Conservation (phyloP, 2,113 vertebrate species). For the Chiloscyllium plagiosum region DNA sequence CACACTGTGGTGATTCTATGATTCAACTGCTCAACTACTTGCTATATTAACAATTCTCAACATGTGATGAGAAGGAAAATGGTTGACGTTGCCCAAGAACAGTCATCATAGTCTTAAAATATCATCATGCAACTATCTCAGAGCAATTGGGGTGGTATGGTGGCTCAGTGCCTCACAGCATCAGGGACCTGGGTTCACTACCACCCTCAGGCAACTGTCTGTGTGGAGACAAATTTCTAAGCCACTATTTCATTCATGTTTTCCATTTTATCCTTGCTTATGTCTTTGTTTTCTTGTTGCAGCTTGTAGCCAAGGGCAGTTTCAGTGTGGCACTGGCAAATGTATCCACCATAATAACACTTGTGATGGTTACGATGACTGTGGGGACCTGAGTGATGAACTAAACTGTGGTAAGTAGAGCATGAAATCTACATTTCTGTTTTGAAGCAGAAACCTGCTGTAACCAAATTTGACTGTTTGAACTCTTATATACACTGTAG, state of each 20-base stretch:
- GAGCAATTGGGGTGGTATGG: not conserved
- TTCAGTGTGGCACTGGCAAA: constrained; percentile 76
- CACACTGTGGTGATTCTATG: too few species aligned
- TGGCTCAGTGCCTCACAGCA: not conserved
- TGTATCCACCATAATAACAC: constrained; percentile 70
- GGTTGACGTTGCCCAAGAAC: not conserved
- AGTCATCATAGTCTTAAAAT: not conserved
- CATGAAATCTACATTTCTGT: not conserved
- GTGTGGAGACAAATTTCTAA: not conserved
- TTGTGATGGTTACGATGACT: constrained; percentile 93
- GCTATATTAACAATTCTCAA: too few species aligned
- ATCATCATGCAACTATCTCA: not conserved
- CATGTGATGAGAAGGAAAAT: not conserved
- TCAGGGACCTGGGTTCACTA: too few species aligned
- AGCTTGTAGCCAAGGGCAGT: constrained; percentile 71
- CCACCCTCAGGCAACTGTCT: too few species aligned
- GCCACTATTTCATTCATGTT: not conserved
- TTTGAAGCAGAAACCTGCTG: not conserved
- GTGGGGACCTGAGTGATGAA: constrained; percentile 90
- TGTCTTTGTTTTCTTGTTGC: constrained; percentile 42
- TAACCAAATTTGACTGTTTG: not conserved
- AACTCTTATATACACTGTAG: not conserved
- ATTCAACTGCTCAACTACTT: too few species aligned
- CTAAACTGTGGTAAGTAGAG: constrained; percentile 73
- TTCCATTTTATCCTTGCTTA: not conserved